Base-by-base conservation (phyloP, 2,113 vertebrate genomes). In the Procavia capensis region DNA sequence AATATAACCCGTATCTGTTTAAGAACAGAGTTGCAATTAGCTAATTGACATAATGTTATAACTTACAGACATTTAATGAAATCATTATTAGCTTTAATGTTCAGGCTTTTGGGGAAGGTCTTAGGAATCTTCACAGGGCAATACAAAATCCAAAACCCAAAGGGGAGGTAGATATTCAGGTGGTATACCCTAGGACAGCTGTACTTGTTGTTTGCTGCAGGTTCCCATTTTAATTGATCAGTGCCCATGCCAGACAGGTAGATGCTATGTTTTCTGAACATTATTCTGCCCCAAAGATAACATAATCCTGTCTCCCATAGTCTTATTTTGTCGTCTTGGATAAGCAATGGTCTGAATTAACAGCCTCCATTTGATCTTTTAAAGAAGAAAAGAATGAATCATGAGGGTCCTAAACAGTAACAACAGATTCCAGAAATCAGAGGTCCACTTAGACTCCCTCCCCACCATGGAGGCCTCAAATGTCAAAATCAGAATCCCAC, bases 1-100 rank as follows among this genome's bases (percentile, higher is more conserved):
- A 68, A 84, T 29, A 27, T 11, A 78, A 88, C 57, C 45, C 41
- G 61, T 47, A 75, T 29, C 79, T 85, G 24, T 43, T 36, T 72
- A 64, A 59, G 54, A 92, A 45, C 19, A 50, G 72, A 85, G 63
- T 43, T 87, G 31, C 59, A 96, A 81, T 92, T 86, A 84, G 22
- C 54, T 61, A 74, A 82, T 39, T 59, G 43, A 87, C 57, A 54
- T 85, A 84, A 72, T 39, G 31, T 57, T 61, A 36, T 85, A 31
- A 88, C 72, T 91, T 85, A 68, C 10, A 94, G 84, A 84, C 7
- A 79, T 59, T 76, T 93, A 54, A 43, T 66, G 63, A 85, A 94
- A 92, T 80, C 39, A 88, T 43, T 36, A 85, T 74, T 85, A 87
- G 64, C 36, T 59, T 81, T 82, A 85, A 59, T 57, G 92, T 76